These are phyloP conservation scores for Ptilorrhoa leucosticta DNA, from an alignment of 2,113 vertebrate species.

Conservation along the genomic window DNA sequence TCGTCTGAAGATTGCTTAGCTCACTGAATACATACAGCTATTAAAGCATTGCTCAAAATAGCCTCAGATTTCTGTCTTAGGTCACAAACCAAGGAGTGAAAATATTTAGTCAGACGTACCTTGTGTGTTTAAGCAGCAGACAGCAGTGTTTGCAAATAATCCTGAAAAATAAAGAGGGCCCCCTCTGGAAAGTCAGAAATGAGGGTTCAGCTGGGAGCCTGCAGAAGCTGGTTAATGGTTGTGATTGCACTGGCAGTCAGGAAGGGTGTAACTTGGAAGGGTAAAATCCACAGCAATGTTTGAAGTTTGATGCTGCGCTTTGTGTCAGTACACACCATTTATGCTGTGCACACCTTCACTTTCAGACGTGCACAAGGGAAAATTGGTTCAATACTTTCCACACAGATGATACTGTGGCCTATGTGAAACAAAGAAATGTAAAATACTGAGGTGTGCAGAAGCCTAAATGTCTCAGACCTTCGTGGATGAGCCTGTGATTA, in stretches of 20 bases:
- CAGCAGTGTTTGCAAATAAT: conserved; percentile 12
- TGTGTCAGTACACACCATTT: neutral
- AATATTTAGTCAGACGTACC: neutral
- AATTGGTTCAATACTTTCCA: neutral
- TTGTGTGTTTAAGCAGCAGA: neutral
- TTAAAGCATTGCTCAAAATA: conserved; percentile 13
- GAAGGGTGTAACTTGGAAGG: neutral
- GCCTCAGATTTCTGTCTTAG: neutral
- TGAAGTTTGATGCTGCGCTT: fast-evolving
- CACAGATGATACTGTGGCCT: neutral
- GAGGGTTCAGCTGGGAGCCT: neutral
- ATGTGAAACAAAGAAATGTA: neutral
- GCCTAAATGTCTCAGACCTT: neutral
- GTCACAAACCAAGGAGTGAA: neutral
- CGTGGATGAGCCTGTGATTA: neutral
- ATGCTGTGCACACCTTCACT: neutral
- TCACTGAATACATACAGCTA: neutral
- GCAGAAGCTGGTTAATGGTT: neutral
- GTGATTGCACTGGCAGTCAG: neutral
- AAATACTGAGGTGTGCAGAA: neutral
- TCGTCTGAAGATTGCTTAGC: neutral
- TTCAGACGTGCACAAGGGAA: fast-evolving
- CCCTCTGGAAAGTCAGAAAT: neutral
- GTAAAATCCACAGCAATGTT: neutral
- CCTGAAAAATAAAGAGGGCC: neutral